A percentile compares a stretch with the other conserved stretches of the same genome.
phyloP scores from a whole-genome alignment of 2,888 invertebrate genomes.

The Tetropium fuscum region DNA sequence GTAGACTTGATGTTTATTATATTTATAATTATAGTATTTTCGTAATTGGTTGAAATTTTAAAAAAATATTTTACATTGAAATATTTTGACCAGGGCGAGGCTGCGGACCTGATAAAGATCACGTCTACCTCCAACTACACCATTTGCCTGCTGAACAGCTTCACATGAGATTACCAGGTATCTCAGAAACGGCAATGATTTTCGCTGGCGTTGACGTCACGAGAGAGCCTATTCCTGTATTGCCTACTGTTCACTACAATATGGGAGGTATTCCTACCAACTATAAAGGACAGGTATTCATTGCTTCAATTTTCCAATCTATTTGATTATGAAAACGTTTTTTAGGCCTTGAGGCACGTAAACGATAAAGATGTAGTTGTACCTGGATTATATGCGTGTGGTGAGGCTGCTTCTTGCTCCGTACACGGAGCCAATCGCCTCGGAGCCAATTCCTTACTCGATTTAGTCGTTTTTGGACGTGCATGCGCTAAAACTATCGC shows the following conservation, averaged over 20 bases:
- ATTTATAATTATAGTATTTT: no score
- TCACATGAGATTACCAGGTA: conserved; percentile 87
- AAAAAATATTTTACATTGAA: not conserved
- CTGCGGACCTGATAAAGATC: conserved; percentile 96
- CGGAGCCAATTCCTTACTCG: conserved; percentile 97
- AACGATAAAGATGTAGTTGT: conserved; percentile 79
- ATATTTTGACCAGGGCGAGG: no score
- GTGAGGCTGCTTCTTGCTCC: conserved; percentile 94
- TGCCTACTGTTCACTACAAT: conserved; percentile 99
- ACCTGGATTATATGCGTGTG: conserved; percentile 93
- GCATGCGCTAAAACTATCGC: conserved; percentile 95
- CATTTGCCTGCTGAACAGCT: conserved; percentile 97
- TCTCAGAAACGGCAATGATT: conserved; percentile 99
- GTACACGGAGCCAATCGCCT: conserved; percentile 99
- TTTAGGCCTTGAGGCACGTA: conserved; percentile 73
- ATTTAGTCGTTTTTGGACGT: conserved; percentile 98
- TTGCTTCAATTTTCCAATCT: no score
- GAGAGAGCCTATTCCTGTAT: conserved; percentile 97
- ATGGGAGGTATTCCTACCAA: conserved; percentile 99
- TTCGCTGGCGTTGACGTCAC: conserved; percentile 99
- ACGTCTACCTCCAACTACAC: conserved; percentile 94
- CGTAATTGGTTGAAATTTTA: no score
- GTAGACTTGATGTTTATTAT: no score
- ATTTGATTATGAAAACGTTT: no score
- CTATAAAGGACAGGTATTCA: conserved; percentile 95